phyloP scores from a whole-genome alignment of 1,140 invertebrate species.

The Pteromalus puparum region DNA sequence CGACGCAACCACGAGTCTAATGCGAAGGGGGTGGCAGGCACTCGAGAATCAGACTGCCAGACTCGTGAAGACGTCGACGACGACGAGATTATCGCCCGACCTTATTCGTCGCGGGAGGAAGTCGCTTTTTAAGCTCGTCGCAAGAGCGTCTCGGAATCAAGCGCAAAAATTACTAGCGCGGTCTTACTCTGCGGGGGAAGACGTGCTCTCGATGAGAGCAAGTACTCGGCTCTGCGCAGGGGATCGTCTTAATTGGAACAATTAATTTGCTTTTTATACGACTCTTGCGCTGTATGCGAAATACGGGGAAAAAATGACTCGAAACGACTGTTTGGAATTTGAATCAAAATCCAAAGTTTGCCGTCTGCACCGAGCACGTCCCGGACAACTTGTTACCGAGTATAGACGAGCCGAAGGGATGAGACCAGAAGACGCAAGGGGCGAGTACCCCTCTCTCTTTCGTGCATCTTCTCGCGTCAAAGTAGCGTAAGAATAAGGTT shows the following conservation, averaged over 20 bases:
- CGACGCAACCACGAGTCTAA: not conserved
- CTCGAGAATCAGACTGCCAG: conserved; percentile 13
- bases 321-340: no score
- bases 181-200: not conserved
- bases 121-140: conserved; percentile 21
- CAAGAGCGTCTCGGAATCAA: conserved; percentile 2
- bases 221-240: not conserved
- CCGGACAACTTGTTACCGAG: no score
- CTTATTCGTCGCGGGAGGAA: conserved; percentile 50
- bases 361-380: no score
- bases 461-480: conserved; percentile 68
- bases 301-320: no score
- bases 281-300: no score
- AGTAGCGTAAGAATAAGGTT: conserved; percentile 76
- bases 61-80: conserved; percentile 24
- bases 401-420: conserved; percentile 29
- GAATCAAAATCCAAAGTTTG: no score
- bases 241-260: not conserved
- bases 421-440: not conserved
- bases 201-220: not conserved
- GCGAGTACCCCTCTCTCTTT: conserved; percentile 42
- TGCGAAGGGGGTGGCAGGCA: conserved; percentile 34
- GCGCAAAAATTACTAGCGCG: conserved; percentile 42
- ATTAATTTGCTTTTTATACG: not conserved
- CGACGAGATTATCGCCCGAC: conserved; percentile 36